phyloP scores from a whole-genome alignment of 2,797 vertebrate genomes.

The Enteromius treurensis region DNA sequence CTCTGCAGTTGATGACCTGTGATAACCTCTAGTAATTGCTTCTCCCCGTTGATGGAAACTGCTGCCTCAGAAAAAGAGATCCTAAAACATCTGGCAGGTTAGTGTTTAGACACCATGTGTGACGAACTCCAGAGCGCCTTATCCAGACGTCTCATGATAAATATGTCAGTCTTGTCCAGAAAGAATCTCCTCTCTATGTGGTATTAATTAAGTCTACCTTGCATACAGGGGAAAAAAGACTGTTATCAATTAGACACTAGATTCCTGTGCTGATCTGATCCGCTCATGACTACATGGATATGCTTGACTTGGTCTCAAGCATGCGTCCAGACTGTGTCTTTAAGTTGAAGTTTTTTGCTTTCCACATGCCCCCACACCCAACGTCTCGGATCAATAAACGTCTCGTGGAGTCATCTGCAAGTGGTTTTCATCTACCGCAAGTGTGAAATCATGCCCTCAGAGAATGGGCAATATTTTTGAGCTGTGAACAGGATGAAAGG shows the following conservation, averaged over 20 bases:
- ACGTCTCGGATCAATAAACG: constrained; percentile 75
- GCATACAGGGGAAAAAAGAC: constrained; percentile 87
- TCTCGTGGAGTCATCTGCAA: constrained; percentile 78
- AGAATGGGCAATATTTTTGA: constrained; percentile 76
- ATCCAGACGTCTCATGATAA: constrained; percentile 91
- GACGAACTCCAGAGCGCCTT: constrained; percentile 90
- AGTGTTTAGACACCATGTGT: constrained; percentile 87
- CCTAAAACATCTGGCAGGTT: constrained; percentile 82
- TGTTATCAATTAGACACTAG: constrained; percentile 91
- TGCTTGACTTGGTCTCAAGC: constrained; percentile 68
- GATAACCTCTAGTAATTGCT: constrained; percentile 96
- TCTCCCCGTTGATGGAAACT: constrained; percentile 85
- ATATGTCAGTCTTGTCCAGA: constrained; percentile 84
- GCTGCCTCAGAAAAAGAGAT: constrained; percentile 74
- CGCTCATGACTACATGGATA: constrained; percentile 54
- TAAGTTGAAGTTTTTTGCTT: constrained; percentile 61
- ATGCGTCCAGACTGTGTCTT: constrained; percentile 59
- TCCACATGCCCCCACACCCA: constrained; percentile 64
- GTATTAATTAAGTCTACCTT: constrained; percentile 92
- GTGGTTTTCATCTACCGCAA: constrained; percentile 77
- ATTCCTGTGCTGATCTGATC: constrained; percentile 44
- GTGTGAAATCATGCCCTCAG: constrained; percentile 76
- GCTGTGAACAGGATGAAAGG: constrained; percentile 63
- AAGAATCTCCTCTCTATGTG: constrained; percentile 90
- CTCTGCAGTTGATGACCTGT: constrained; percentile 88